A percentile compares a stretch with the other conserved stretches of the same genome.
Evolutionary conservation across 2,797 vertebrate species (phyloP).

Genomic region (Delichon dasypus): DNA sequence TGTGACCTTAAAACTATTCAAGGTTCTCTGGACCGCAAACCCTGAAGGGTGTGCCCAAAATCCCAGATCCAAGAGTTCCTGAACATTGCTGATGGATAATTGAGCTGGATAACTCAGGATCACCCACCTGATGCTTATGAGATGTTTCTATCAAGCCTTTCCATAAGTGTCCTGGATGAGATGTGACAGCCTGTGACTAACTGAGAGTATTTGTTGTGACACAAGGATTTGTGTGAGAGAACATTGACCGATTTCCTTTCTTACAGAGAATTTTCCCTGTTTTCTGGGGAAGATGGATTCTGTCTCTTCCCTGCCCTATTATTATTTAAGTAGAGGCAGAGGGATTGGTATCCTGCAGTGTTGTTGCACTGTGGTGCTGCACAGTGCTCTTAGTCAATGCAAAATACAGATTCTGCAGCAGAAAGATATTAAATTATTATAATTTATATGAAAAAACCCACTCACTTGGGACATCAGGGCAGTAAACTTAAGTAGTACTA

Average conservation of each 20-base stretch:
- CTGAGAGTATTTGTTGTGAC: not conserved
- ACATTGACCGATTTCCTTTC: not conserved
- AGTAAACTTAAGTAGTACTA: not conserved
- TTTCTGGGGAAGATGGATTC: not conserved
- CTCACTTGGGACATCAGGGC: not conserved
- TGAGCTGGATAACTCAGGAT: not conserved
- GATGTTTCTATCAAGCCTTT: not conserved
- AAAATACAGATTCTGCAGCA: not conserved
- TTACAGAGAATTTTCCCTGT: rapidly evolving
- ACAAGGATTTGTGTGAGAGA: not conserved
- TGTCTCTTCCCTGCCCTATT: not conserved
- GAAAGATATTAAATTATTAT: not conserved
- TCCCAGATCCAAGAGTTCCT: not conserved
- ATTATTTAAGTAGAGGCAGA: not conserved
- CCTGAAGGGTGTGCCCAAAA: not conserved
- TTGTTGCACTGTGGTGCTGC: not conserved
- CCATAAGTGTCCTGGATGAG: not conserved
- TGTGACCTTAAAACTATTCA: not conserved
- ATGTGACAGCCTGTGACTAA: not conserved
- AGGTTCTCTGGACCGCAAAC: not conserved
- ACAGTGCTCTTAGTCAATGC: not conserved
- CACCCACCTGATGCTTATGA: not conserved
- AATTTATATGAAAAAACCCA: not conserved
- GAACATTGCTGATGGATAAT: not conserved
- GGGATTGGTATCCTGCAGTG: not conserved